Conservation (phyloP, 2,113 vertebrate species). For the Dicerorhinus sumatrensis region DNA sequence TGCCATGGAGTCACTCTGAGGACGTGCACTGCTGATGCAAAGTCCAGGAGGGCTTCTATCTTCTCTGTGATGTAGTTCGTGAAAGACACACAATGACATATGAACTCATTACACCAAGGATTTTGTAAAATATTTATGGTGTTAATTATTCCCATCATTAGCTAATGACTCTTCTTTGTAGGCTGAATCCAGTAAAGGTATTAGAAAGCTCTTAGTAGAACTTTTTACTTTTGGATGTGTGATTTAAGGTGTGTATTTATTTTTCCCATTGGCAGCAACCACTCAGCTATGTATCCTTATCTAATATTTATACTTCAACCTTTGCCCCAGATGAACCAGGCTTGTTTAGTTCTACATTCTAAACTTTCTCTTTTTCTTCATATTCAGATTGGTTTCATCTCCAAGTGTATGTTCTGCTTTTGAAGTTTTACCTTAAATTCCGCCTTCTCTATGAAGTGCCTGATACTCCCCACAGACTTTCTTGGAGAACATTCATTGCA, state of each 20-base stretch:
- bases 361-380: not conserved
- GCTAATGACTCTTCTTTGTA: not conserved
- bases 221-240: not conserved
- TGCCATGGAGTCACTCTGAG: not conserved
- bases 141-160: not conserved
- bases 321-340: not conserved
- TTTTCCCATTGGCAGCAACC: not conserved
- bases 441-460: not conserved
- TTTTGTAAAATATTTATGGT: not conserved
- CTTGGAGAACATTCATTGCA: not conserved
- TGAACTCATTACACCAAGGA: not conserved
- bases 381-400: not conserved
- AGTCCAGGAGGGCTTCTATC: not conserved
- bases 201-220: not conserved
- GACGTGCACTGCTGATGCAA: accelerated
- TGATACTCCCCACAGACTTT: not conserved
- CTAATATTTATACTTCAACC: not conserved
- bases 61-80: not conserved
- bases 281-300: not conserved
- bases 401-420: not conserved
- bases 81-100: not conserved
- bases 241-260: not conserved
- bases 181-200: not conserved
- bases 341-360: not conserved
- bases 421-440: not conserved